Evolutionary conservation across 1,140 invertebrate species (phyloP).

Genomic region (Trichonephila inaurata): DNA sequence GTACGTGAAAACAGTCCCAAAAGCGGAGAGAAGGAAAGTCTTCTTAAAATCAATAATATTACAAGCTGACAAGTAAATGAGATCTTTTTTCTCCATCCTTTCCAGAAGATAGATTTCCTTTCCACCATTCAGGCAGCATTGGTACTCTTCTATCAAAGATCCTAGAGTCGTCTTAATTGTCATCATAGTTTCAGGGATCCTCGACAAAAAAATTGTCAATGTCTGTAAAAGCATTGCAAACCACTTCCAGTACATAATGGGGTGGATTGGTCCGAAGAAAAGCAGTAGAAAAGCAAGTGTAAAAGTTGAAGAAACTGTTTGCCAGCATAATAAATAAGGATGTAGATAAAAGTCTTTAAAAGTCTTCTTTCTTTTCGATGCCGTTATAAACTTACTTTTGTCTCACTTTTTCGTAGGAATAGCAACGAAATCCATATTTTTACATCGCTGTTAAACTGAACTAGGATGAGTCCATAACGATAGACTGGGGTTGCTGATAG

Average conservation of each 20-base stretch:
- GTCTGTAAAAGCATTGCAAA: background rate
- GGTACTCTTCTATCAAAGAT: background rate
- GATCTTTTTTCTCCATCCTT: background rate
- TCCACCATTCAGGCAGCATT: background rate
- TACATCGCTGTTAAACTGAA: background rate
- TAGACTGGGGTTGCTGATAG: background rate
- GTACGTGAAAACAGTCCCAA: background rate
- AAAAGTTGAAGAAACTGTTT: background rate
- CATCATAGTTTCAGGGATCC: background rate
- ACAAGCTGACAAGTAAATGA: slow-evolving; percentile 11
- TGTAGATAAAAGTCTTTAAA: background rate
- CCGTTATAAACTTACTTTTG: background rate
- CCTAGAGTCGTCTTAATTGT: background rate
- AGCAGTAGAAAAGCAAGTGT: background rate
- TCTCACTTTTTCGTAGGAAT: background rate
- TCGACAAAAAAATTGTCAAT: background rate
- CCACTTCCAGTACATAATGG: background rate
- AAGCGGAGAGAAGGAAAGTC: background rate
- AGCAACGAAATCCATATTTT: background rate
- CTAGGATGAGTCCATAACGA: background rate
- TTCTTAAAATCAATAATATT: background rate
- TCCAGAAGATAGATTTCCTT: background rate
- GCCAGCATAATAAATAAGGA: background rate
- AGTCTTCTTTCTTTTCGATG: background rate
- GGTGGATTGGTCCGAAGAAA: background rate